Base-by-base conservation (phyloP, 53 echinoderm and acorn worm genomes). In the Mesocentrotus franciscanus region DNA sequence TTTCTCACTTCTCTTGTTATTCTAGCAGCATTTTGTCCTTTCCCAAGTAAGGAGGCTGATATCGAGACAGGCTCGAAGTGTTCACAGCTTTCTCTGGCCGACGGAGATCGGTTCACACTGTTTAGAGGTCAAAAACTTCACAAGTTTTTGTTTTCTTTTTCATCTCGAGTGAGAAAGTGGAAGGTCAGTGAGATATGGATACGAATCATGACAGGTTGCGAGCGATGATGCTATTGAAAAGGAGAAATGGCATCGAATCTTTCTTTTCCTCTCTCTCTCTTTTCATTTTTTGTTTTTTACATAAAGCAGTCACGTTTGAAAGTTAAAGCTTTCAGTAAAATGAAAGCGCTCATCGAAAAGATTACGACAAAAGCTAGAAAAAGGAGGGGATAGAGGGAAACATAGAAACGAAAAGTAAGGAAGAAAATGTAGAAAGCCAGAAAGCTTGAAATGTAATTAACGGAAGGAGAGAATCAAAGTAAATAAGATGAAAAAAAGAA, bases 1-100 rank as follows among this genome's bases (percentile, higher is more conserved):
- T 60, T 90, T 90, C 90, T 90, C 90, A 90, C 90, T 58, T 90
- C 90, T 90, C 29, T 60, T 90, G 90, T 90, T 90, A 90, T 90
- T 30, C 90, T 30, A 81, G n/a, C 90, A 90, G 60, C 60, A 60
- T 90, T 90, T 58, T 90, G 58, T 90, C 60, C 90, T 58, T 32
- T 60, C 13, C 60, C 30, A 59, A 90, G 90, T 24, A 26, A 59
- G 14, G 30, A n/a, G 15, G 90, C 81, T 39, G 39, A 16, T 42
- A 79, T 79, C 81, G 18, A 7, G 16, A 79, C 42, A 81, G 42
- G 90, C 58, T 60, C 18, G 27, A 59, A 90, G 60, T 90, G 60
- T 90, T 90, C 90, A 90, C 90, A 59, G 90, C 60, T 90, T 90
- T 90, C 32, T 30, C 60, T 60, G 90, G 60, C 58, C 56, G 59